These are phyloP conservation scores for Andricus quercusramuli DNA, from an alignment of 2,888 invertebrate species.

Conservation along the genomic window DNA sequence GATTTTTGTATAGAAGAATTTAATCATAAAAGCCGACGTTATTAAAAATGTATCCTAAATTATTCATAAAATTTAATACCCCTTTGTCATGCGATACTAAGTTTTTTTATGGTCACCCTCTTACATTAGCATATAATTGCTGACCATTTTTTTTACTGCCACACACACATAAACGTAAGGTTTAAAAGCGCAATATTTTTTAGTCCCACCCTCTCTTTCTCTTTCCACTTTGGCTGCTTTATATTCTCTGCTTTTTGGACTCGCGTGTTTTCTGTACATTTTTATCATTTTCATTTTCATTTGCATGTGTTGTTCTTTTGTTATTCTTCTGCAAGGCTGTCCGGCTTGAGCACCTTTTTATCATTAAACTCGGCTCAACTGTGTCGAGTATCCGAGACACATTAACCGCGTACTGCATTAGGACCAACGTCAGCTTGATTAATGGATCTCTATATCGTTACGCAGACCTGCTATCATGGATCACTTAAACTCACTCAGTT, in stretches of 20 bases:
- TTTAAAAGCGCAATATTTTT: neutral
- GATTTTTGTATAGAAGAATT: too few relatives aligned
- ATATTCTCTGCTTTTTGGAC: neutral
- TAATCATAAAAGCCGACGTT: too few relatives aligned
- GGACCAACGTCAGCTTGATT: constrained; percentile 27
- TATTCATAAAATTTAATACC: too few relatives aligned
- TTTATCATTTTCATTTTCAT: constrained; percentile 1
- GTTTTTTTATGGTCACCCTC: neutral
- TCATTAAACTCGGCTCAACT: constrained; percentile 24
- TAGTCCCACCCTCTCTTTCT: neutral
- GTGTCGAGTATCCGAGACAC: constrained; percentile 25
- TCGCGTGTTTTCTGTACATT: neutral
- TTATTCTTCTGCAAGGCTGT: neutral
- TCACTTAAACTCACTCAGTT: constrained; percentile 32
- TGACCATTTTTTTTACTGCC: neutral
- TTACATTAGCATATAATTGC: neutral
- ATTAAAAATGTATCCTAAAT: too few relatives aligned
- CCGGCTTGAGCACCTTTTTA: constrained; percentile 12
- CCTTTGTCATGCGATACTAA: too few relatives aligned
- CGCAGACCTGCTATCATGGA: constrained; percentile 36
- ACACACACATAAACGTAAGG: neutral
- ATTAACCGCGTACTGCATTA: constrained; percentile 28
- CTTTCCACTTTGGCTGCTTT: neutral
- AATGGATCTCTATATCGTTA: constrained; percentile 39
- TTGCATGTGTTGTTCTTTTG: constrained; percentile 1